Evolutionary conservation across 1,140 invertebrate species (phyloP).

Genomic region (Chelonus insularis): DNA sequence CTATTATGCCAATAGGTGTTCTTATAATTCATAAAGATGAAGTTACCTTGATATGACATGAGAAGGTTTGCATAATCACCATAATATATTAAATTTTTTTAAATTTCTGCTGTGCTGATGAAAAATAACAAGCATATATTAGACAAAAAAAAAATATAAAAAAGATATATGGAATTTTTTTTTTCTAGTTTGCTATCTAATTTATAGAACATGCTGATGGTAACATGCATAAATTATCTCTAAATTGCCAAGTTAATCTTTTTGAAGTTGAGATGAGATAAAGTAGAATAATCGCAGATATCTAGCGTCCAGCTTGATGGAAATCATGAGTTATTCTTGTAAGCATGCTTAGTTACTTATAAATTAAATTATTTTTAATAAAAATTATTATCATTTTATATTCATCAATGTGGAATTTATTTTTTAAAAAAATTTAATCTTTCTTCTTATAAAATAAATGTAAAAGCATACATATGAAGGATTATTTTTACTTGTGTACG

Average conservation of each 20-base stretch:
- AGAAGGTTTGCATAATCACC: too few species aligned
- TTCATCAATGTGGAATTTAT: too few species aligned
- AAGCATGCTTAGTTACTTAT: too few species aligned
- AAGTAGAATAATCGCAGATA: too few species aligned
- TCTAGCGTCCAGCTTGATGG: too few species aligned
- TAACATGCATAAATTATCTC: not conserved
- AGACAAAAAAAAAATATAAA: not conserved
- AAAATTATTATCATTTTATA: too few species aligned
- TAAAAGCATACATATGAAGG: too few species aligned
- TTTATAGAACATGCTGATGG: not conserved
- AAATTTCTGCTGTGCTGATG: not conserved
- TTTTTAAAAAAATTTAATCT: too few species aligned
- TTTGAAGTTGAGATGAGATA: not conserved
- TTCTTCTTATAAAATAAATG: too few species aligned
- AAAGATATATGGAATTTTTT: constrained; percentile 4
- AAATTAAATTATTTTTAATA: too few species aligned
- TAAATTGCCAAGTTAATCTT: constrained; percentile 8
- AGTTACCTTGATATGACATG: not conserved
- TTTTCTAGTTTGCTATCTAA: not conserved
- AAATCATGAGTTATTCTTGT: too few species aligned
- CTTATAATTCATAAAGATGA: not conserved
- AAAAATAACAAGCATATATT: not conserved
- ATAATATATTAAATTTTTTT: not conserved
- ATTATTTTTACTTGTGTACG: too few species aligned
- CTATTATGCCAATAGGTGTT: not conserved